Evolutionary conservation across 37 sponge, comb jelly and placozoan genomes (phyloP).

Genomic region (Ianthella basta): DNA sequence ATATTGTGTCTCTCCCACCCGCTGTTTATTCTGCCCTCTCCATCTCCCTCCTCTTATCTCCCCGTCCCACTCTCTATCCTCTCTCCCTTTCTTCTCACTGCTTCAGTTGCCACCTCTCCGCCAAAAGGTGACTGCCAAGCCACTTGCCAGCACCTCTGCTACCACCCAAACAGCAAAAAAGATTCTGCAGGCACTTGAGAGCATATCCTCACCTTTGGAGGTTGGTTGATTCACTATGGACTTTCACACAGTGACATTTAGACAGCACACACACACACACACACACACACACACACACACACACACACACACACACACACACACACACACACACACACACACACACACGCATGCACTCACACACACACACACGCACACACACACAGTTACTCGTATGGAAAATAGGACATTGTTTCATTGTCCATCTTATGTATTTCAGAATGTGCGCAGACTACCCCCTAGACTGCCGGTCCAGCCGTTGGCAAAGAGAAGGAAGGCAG

Average conservation of each 20-base stretch:
- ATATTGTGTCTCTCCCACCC: neutral
- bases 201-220: conserved; percentile 55
- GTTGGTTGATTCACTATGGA: neutral
- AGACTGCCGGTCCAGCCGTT: conserved; percentile 3
- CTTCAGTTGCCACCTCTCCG: conserved; percentile 20
- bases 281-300: neutral
- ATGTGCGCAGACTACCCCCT: conserved; percentile 5
- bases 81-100: neutral
- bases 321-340: too few relatives aligned
- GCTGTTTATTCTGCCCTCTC: neutral
- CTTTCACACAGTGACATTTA: neutral
- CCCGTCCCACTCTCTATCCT: neutral
- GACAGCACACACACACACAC: neutral
- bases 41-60: neutral
- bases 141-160: neutral
- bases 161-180: conserved; percentile 56
- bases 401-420: too few relatives aligned
- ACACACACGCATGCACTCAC: too few relatives aligned
- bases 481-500: conserved; percentile 7
- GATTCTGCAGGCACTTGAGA: conserved; percentile 62
- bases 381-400: too few relatives aligned
- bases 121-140: conserved; percentile 11
- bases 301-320: too few relatives aligned
- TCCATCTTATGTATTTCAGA: neutral
- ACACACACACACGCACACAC: too few relatives aligned